Base-by-base conservation (phyloP, 1,140 invertebrate species). In the Cheumatopsyche charites region DNA sequence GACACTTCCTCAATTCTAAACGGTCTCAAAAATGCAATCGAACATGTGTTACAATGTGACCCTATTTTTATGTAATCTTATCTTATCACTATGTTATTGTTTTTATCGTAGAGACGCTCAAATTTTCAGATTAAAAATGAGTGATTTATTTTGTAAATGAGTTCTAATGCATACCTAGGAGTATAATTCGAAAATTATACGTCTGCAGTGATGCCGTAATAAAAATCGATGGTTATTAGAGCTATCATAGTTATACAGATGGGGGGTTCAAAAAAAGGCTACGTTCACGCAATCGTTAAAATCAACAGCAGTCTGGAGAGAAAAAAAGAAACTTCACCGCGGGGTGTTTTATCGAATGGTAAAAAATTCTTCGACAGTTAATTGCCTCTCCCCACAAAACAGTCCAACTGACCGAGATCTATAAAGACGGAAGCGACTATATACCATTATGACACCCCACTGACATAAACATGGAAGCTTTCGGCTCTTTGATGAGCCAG, bases 381-480 rank as follows among this genome's bases (percentile, higher is more conserved):
- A 36, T 36, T 4, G 29, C 29, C 3, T 3, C 29, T 36, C 29
- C 3, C 29, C 29, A 36, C 29, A 9, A 36, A 36, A 36, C 9
- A 36, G 29, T 36, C 29, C 29, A 36, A 36, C 29, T 36, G 29
- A 36, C 29, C 29, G 29, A 36, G 29, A 36, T 36, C 29, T 36
- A 36, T 36, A 36, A 58, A 29, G 42, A 19, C 15, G 42, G 36
- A 63, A 63, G 29, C 62, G 42, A 23, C 26, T 17, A 45, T 47
- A 66, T 66, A 13, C 43, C 25, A 17, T 66, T 66, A 66, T 47
- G 63, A 66, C 42, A 26, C 63, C 63, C 63, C 41, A 25, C 42
- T 66, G 63, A 47, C 43, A 45, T n/a, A 26, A 66, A 66, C 63
- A 45, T 47, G 17, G 19, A 66, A 66, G 12, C 15, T n/a, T n/a